phyloP scores from a whole-genome alignment of 1,140 invertebrate species.

The Rhyacophila brunnea region DNA sequence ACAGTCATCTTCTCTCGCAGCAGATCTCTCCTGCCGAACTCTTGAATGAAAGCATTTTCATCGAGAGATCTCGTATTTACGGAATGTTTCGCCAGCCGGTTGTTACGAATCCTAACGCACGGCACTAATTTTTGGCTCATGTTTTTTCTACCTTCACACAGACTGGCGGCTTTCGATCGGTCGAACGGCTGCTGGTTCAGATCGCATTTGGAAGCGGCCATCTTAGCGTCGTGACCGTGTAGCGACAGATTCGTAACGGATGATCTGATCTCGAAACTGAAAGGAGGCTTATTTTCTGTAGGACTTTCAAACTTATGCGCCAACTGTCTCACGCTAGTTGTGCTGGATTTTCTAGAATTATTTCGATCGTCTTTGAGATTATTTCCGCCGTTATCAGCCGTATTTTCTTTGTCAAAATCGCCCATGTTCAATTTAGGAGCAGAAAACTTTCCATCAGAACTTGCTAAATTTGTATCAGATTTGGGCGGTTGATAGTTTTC shows the following conservation, averaged over 20 bases:
- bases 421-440: slow-evolving; percentile 15
- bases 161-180: slow-evolving; percentile 29
- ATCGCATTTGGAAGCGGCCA: slow-evolving; percentile 29
- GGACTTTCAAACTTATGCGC: slow-evolving; percentile 61
- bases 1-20: slow-evolving; percentile 42
- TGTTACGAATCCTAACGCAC: slow-evolving; percentile 39
- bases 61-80: slow-evolving; percentile 71
- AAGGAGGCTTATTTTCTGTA: slow-evolving; percentile 48
- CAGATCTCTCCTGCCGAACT: slow-evolving; percentile 53
- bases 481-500: slow-evolving; percentile 27
- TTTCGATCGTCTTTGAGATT: slow-evolving; percentile 2
- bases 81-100: slow-evolving; percentile 57
- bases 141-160: slow-evolving; percentile 25
- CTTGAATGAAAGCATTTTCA: slow-evolving; percentile 65
- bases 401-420: slow-evolving; percentile 33
- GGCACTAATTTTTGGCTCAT: slow-evolving; percentile 24
- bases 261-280: slow-evolving; percentile 47
- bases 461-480: no score
- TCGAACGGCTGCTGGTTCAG: slow-evolving; percentile 38
- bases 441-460: not conserved
- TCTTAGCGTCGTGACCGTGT: slow-evolving; percentile 3
- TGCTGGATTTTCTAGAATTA: slow-evolving; percentile 19
- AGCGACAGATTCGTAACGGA: slow-evolving; percentile 22
- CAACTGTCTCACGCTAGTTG: slow-evolving; percentile 55
- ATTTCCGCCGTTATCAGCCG: slow-evolving; percentile 26